These are phyloP conservation scores for Stegostoma tigrinum DNA, from an alignment of 2,113 vertebrate genomes.

Conservation along the genomic window DNA sequence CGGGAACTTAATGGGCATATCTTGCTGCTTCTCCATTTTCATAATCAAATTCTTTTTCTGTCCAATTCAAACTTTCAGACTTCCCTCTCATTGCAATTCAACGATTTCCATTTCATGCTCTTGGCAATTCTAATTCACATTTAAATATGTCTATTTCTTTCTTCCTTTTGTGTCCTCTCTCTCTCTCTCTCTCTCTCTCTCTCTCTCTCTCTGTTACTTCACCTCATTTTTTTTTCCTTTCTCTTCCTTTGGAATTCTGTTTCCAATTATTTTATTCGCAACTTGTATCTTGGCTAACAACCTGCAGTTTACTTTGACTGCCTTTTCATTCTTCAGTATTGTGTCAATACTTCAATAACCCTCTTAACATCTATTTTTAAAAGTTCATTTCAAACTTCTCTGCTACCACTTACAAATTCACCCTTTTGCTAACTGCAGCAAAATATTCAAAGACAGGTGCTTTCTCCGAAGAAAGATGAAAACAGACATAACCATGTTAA, in stretches of 20 bases:
- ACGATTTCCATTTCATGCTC: not conserved
- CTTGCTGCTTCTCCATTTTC: not conserved
- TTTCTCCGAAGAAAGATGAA: not conserved
- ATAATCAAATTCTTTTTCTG: not conserved
- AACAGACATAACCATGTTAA: not conserved
- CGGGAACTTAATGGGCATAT: not conserved
- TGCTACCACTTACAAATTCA: not conserved
- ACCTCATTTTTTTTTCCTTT: too few relatives aligned
- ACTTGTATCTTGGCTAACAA: not conserved
- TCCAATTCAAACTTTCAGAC: too few relatives aligned
- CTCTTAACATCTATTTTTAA: not conserved
- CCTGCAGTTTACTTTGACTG: not conserved
- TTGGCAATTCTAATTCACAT: not conserved
- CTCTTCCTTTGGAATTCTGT: not conserved
- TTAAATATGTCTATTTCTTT: not conserved
- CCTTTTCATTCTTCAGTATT: not conserved
- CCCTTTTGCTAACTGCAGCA: not conserved
- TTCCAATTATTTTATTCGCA: not conserved
- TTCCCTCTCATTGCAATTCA: not conserved
- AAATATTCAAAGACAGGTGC: not conserved
- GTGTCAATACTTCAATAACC: not conserved
- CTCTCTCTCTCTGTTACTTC: not conserved
- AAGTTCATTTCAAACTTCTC: not conserved
- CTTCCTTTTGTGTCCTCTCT: not conserved
- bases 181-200: not conserved